phyloP scores from a whole-genome alignment of 2,113 vertebrate genomes.

The Indicator indicator region DNA sequence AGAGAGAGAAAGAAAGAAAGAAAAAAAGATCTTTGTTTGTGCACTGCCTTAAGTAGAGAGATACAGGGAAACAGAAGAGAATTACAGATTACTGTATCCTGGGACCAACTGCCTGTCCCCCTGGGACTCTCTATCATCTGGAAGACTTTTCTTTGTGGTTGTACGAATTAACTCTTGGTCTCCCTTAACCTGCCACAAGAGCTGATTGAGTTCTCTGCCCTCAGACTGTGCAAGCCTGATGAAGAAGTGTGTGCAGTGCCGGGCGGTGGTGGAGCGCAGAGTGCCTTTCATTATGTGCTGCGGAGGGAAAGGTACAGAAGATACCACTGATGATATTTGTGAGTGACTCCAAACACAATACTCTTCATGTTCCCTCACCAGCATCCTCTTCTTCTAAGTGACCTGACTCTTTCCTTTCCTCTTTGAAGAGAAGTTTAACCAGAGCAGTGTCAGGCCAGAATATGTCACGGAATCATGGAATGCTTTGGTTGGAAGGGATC shows the following conservation, averaged over 20 bases:
- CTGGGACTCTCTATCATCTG: too few species aligned
- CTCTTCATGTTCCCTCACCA: background rate
- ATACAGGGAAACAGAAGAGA: too few species aligned
- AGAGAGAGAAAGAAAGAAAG: too few species aligned
- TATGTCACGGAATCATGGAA: background rate
- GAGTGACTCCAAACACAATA: conserved; percentile 79
- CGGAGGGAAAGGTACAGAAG: conserved; percentile 96
- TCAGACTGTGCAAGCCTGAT: conserved; percentile 97
- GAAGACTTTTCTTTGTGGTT: too few species aligned
- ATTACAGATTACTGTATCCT: too few species aligned
- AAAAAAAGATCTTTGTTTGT: too few species aligned
- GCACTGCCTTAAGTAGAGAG: too few species aligned
- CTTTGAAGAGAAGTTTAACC: background rate
- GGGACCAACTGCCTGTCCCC: too few species aligned
- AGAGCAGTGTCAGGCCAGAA: background rate
- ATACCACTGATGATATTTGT: conserved; percentile 93
- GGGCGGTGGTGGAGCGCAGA: conserved; percentile 94
- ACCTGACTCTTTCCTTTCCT: background rate
- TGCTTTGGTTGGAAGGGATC: too few species aligned
- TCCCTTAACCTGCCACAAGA: background rate
- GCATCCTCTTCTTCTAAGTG: background rate
- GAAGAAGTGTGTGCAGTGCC: conserved; percentile 99
- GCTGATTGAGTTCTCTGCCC: background rate
- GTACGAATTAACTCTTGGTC: too few species aligned
- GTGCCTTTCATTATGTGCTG: conserved; percentile 96